These are phyloP conservation scores for Mylabris phalerata DNA, from an alignment of 1,140 invertebrate genomes.

Conservation along the genomic window DNA sequence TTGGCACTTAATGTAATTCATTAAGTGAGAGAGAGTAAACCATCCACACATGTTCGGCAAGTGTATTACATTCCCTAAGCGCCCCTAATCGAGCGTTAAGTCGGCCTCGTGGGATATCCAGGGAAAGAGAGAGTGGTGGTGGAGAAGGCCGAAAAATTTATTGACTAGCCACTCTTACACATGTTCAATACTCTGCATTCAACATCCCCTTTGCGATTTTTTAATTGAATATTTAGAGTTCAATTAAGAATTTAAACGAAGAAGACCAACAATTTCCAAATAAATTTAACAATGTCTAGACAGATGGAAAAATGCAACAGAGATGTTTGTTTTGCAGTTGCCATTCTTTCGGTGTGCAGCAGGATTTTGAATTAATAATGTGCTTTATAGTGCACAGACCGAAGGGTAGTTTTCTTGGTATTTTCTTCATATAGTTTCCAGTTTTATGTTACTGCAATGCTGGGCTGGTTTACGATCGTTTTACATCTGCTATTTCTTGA, in stretches of 20 bases:
- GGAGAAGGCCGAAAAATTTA: conserved; percentile 16
- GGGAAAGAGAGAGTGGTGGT: conserved; percentile 5
- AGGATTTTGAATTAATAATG: conserved; percentile 19
- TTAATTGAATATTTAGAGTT: conserved; percentile 11
- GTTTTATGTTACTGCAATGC: conserved; percentile 20
- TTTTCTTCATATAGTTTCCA: background rate
- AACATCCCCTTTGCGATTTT: background rate
- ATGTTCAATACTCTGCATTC: conserved; percentile 19
- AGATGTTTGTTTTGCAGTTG: background rate
- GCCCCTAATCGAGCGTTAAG: conserved; percentile 37
- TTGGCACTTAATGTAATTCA: conserved; percentile 33
- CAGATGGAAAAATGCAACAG: background rate
- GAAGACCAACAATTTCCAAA: too few relatives aligned
- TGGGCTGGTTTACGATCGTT: too few relatives aligned
- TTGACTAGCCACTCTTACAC: conserved; percentile 17
- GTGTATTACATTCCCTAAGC: conserved; percentile 37
- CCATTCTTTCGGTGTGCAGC: background rate
- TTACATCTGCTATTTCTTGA: too few relatives aligned
- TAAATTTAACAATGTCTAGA: conserved; percentile 9
- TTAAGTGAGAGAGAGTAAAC: conserved; percentile 30
- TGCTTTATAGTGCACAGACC: conserved; percentile 5
- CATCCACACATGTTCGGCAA: conserved; percentile 34
- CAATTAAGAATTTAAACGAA: background rate
- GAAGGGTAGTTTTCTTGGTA: background rate
- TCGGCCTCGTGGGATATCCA: conserved; percentile 23